These are phyloP conservation scores for Notarius quadriscutis DNA, from an alignment of 2,113 vertebrate species.

Conservation along the genomic window DNA sequence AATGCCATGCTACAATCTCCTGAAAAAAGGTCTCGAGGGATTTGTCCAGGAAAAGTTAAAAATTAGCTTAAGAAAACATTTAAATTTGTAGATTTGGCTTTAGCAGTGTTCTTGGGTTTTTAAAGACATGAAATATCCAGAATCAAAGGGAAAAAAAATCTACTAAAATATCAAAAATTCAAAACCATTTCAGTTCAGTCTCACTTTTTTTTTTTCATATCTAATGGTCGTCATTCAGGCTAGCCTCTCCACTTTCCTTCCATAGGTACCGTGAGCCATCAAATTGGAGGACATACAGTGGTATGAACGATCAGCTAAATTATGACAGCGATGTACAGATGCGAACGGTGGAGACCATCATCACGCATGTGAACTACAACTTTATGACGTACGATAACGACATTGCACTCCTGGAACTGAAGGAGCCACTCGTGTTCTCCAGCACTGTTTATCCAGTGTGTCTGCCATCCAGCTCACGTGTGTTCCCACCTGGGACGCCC, in stretches of 20 bases:
- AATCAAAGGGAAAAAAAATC: neutral
- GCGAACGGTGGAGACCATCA: conserved; percentile 63
- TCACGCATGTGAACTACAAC: conserved; percentile 70
- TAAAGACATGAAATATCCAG: neutral
- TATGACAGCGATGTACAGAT: neutral
- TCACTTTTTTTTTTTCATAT: neutral
- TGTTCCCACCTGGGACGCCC: conserved; percentile 72
- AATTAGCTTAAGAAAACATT: neutral
- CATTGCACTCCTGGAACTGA: conserved; percentile 76
- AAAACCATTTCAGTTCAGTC: neutral
- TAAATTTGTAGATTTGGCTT: neutral
- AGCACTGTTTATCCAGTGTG: conserved; percentile 76
- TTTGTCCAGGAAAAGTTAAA: neutral
- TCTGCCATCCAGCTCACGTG: conserved; percentile 71
- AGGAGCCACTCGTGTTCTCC: conserved; percentile 66
- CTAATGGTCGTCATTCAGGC: neutral
- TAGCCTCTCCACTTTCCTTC: neutral
- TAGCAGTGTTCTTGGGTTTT: neutral
- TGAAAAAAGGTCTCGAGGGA: neutral
- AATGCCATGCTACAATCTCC: neutral
- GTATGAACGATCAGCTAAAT: conserved; percentile 80
- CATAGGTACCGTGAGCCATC: conserved; percentile 65
- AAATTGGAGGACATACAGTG: conserved; percentile 83
- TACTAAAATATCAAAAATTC: neutral
- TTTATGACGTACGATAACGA: conserved; percentile 73